Percentiles rank a stretch among this genome's conserved stretches.
These are phyloP conservation scores for Calliopsis andreniformis DNA, from an alignment of 1,140 invertebrate species.

Conservation along the genomic window DNA sequence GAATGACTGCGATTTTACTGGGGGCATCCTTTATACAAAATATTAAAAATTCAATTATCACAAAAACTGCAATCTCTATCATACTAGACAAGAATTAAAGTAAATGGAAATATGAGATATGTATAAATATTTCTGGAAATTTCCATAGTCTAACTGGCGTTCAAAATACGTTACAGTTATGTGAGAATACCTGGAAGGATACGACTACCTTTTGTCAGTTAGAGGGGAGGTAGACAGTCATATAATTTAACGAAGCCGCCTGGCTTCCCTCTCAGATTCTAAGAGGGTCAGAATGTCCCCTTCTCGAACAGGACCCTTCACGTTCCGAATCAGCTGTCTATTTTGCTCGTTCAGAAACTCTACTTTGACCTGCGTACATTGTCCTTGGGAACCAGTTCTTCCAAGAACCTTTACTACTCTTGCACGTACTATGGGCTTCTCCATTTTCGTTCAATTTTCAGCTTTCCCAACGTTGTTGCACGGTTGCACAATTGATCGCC, in stretches of 20 bases:
- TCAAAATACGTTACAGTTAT: too few relatives aligned
- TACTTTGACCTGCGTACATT: conserved; percentile 99
- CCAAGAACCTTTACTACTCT: conserved; percentile 97
- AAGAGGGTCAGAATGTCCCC: conserved; percentile 98
- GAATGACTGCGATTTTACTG: too few relatives aligned
- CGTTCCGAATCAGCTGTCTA: conserved; percentile 99
- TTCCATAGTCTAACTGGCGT: not conserved
- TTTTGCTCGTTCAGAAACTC: conserved; percentile 99
- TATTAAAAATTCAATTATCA: too few relatives aligned
- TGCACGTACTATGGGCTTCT: conserved; percentile 92
- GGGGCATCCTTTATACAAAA: too few relatives aligned
- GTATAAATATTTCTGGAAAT: not conserved
- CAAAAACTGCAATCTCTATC: too few relatives aligned
- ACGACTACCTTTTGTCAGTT: not conserved
- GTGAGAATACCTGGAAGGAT: not conserved
- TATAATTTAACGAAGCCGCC: conserved; percentile 91
- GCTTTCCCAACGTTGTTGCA: conserved; percentile 21
- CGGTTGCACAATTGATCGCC: conserved; percentile 9
- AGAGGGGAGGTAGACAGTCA: not conserved
- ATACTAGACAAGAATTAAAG: too few relatives aligned
- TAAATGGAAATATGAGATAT: too few relatives aligned
- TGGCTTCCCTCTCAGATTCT: conserved; percentile 98
- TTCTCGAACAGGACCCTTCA: conserved; percentile 99
- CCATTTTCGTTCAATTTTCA: conserved; percentile 82
- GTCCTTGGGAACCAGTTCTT: conserved; percentile 98